A percentile compares a stretch with the other conserved stretches of the same genome.
Conservation (phyloP, 2,888 invertebrate species). For the Coremacera marginata region DNA sequence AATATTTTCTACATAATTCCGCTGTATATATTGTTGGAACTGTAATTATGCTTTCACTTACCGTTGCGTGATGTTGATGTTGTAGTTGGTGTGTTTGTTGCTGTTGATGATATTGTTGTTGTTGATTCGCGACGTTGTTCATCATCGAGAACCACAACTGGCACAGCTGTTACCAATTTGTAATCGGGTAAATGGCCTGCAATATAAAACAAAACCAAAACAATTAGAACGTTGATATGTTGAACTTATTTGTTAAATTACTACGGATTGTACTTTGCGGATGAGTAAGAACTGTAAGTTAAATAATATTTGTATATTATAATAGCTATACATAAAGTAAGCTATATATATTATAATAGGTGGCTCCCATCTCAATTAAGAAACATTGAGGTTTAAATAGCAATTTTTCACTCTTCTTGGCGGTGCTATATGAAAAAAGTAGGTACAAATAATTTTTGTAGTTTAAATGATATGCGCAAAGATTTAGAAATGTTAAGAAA, state of each 20-base stretch:
- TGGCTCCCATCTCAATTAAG: too few species aligned
- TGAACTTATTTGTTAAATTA: too few species aligned
- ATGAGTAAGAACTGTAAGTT: too few species aligned
- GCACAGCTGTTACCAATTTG: conserved; percentile 82
- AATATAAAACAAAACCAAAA: conserved; percentile 35
- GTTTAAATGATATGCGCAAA: too few species aligned
- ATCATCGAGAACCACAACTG: conserved; percentile 82
- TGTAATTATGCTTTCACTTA: conserved; percentile 50
- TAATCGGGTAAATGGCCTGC: conserved; percentile 73
- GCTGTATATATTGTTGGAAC: neutral
- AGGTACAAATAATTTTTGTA: too few species aligned
- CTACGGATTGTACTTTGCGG: neutral
- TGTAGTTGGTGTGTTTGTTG: conserved; percentile 37
- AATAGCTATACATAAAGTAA: too few species aligned
- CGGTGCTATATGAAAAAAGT: too few species aligned
- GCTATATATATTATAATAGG: too few species aligned
- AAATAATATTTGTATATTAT: too few species aligned
- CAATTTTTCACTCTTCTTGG: too few species aligned
- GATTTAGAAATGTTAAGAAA: too few species aligned
- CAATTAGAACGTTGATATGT: neutral
- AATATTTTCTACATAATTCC: neutral
- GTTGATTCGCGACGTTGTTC: conserved; percentile 65
- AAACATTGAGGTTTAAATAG: too few species aligned
- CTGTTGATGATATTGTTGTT: conserved; percentile 38
- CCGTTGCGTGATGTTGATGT: conserved; percentile 55